Base-by-base conservation (phyloP, 2,113 vertebrate genomes). In the Chloropsis cyanopogon region DNA sequence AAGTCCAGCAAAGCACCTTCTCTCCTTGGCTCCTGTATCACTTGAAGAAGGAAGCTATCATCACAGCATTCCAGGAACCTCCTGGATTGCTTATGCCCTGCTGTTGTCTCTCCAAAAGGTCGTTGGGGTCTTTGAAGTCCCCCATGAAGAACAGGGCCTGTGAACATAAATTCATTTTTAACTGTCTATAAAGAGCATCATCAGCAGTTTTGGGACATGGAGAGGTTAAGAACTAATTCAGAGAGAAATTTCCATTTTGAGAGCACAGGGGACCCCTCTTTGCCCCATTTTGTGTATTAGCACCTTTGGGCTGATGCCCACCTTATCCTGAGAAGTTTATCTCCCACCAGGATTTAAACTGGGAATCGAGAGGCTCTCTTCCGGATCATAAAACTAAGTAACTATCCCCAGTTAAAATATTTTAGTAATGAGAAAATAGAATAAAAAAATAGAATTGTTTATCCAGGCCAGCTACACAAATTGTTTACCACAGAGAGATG, bases 101-200 rank as follows among this genome's bases (percentile, higher is more conserved):
- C 24, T 59, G 11, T 8, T 79, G 29, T 47, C 14, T 5, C n/a
- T 73, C 18, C 25, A 49, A 21, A 46, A 73, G 14, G 5, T 37
- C 37, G 9, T 4, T 6, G 1, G 25, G 9, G 21, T 54, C 2
- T 0, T 37, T 47, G 59, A 66, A 60, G 22, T 42, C 6, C 8
- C 4, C 15, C 14, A 20, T 23, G 29, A 54, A 6, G 39, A 53
- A 15, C 35, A 26, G 14, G 13, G 9, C 22, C 60, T 60, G 25
- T 60, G 41, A 66, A 65, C 7, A 9, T 65, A 20, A 59, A 37
- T 17, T 17, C 2, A 18, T 37, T 41, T 65, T 44, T 47, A n/a
- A 7, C 44, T 60, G 20, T 41, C 39, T 31, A 2, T 41, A 65
- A 29, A 65, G 21, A 59, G 10, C 14, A 21, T 66, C 24, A 23